phyloP scores from a whole-genome alignment of 2,888 invertebrate genomes.

The Cerastis leucographa region DNA sequence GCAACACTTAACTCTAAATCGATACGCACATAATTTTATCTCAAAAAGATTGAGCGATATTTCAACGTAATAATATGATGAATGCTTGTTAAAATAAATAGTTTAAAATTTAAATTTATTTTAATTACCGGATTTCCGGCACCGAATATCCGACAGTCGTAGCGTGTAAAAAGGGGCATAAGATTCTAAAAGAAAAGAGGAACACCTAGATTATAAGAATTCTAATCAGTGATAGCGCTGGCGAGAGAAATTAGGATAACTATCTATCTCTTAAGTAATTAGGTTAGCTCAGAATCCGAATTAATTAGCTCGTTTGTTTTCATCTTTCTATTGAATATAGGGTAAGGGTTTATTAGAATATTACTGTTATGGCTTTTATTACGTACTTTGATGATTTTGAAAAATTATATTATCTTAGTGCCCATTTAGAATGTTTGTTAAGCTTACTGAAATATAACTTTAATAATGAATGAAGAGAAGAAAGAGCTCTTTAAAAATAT shows the following conservation, averaged over 20 bases:
- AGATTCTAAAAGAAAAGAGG: background rate
- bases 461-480: background rate
- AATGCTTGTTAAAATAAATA: too few species aligned
- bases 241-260: slow-evolving; percentile 20
- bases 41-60: too few species aligned
- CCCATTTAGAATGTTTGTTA: background rate
- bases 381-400: background rate
- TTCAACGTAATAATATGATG: too few species aligned
- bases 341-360: background rate
- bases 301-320: slow-evolving; percentile 15
- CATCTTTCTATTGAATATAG: slow-evolving; percentile 2
- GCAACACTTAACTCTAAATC: too few species aligned
- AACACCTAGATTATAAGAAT: slow-evolving; percentile 10
- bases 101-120: too few species aligned
- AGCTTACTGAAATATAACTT: background rate
- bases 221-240: slow-evolving; percentile 10
- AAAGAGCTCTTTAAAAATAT: background rate
- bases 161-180: background rate
- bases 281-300: slow-evolving; percentile 10
- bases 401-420: background rate
- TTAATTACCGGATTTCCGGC: background rate
- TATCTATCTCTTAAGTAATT: slow-evolving; percentile 31
- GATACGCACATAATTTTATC: too few species aligned
- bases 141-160: background rate
- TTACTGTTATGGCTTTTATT: slow-evolving; percentile 2